phyloP scores from a whole-genome alignment of 2,113 vertebrate species.

The Campylorhamphus procurvoides region DNA sequence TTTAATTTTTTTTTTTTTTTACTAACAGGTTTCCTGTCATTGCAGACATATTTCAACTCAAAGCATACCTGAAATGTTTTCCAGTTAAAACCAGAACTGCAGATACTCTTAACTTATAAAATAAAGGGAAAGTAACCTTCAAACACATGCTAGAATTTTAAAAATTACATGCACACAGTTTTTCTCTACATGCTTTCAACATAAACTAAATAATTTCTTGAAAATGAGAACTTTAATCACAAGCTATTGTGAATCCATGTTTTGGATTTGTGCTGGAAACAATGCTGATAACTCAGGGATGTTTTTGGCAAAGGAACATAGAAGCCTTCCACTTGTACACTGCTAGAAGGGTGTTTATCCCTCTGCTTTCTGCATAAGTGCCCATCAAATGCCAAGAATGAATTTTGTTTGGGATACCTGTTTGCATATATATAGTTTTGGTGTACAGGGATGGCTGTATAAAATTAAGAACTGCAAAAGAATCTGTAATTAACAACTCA shows the following conservation, averaged over 20 bases:
- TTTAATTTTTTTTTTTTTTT: neutral
- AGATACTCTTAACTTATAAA: neutral
- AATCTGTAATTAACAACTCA: neutral
- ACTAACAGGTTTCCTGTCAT: neutral
- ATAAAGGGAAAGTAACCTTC: neutral
- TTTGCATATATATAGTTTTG: neutral
- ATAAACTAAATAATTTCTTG: neutral
- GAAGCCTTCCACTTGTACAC: neutral
- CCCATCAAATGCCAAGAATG: neutral
- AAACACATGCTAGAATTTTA: neutral
- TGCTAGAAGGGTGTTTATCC: neutral
- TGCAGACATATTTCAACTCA: neutral
- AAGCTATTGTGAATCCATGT: neutral
- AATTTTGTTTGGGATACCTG: neutral
- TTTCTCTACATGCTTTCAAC: neutral
- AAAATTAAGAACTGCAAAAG: neutral
- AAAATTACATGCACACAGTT: neutral
- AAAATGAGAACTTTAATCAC: neutral
- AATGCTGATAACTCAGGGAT: neutral
- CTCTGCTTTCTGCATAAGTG: neutral
- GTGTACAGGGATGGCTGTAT: neutral
- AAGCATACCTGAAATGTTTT: neutral
- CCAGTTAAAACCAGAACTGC: neutral
- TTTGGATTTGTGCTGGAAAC: neutral
- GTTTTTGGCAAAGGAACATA: neutral